Percentiles rank a stretch among this genome's conserved stretches.
These are phyloP conservation scores for Schizotus pectinicornis DNA, from an alignment of 2,888 invertebrate genomes.

Conservation along the genomic window DNA sequence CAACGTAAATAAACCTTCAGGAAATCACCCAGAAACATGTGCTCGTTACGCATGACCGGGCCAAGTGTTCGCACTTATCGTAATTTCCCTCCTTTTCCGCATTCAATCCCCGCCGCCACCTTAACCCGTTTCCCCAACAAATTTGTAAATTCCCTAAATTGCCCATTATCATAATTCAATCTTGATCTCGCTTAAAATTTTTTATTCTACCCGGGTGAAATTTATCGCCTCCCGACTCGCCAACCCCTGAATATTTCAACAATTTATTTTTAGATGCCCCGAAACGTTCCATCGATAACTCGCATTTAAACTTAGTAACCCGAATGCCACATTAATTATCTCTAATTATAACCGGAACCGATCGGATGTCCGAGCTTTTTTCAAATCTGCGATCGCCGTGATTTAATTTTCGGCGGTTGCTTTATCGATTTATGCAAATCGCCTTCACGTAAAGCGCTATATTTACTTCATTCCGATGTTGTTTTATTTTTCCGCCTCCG, in stretches of 20 bases:
- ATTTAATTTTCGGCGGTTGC: conserved; percentile 35
- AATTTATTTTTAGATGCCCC: conserved; percentile 13
- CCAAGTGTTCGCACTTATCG: too few species aligned
- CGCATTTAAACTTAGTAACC: conserved; percentile 15
- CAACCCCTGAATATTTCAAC: conserved; percentile 9
- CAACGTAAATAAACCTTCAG: too few species aligned
- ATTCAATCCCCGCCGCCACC: conserved; percentile 52
- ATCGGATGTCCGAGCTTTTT: too few species aligned
- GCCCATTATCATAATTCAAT: conserved; percentile 9
- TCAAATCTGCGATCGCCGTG: conserved; percentile 3
- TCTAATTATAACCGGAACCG: background rate
- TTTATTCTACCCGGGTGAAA: background rate
- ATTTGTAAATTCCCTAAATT: conserved; percentile 52
- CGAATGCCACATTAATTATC: conserved; percentile 12
- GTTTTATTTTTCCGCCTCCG: conserved; percentile 6
- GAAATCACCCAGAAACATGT: too few species aligned
- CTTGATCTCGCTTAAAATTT: conserved; percentile 5
- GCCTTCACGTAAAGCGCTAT: conserved; percentile 17
- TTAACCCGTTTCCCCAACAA: conserved; percentile 53
- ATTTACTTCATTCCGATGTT: conserved; percentile 9
- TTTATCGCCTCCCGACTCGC: conserved; percentile 1
- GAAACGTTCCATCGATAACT: conserved; percentile 17
- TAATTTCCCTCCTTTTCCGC: conserved; percentile 12
- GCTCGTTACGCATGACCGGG: too few species aligned
- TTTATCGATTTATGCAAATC: conserved; percentile 39